A percentile compares a stretch with the other conserved stretches of the same genome.
phyloP scores from a whole-genome alignment of 1,140 invertebrate genomes.

The Lethocerus indicus region DNA sequence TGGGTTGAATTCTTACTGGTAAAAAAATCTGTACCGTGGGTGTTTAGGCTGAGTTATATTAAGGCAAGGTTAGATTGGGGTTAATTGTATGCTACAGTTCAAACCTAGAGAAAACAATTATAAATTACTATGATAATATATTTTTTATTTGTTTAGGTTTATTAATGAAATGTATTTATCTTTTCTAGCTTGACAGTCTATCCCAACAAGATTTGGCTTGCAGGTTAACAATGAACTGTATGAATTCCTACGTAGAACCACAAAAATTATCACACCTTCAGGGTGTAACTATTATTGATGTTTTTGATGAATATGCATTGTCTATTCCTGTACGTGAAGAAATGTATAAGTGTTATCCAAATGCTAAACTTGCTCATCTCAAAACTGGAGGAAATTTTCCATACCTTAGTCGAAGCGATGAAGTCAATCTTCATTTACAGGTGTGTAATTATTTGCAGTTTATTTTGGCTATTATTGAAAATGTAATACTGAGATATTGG shows the following conservation, averaged over 20 bases:
- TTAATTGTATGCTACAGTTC: too few relatives aligned
- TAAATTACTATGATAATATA: too few relatives aligned
- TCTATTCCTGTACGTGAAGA: slow-evolving; percentile 52
- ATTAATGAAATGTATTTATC: background rate
- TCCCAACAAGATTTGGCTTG: slow-evolving; percentile 71
- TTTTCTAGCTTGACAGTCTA: slow-evolving; percentile 58
- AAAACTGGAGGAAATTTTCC: slow-evolving; percentile 86
- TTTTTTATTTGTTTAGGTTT: background rate
- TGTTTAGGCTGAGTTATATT: too few relatives aligned
- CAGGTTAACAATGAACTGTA: slow-evolving; percentile 72
- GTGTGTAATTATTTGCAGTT: too few relatives aligned
- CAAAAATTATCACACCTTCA: slow-evolving; percentile 43
- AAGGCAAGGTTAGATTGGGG: too few relatives aligned
- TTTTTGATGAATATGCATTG: slow-evolving; percentile 79
- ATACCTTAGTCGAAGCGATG: slow-evolving; percentile 71
- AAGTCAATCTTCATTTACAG: slow-evolving; percentile 81
- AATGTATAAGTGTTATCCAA: slow-evolving; percentile 74
- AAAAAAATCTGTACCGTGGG: too few relatives aligned
- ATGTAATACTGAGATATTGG: too few relatives aligned
- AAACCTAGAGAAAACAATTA: too few relatives aligned
- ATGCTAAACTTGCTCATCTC: slow-evolving; percentile 71
- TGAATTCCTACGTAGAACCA: slow-evolving; percentile 62
- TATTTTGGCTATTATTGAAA: too few relatives aligned
- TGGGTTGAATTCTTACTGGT: too few relatives aligned
- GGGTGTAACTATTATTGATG: slow-evolving; percentile 70